A percentile compares a stretch with the other conserved stretches of the same genome.
Conservation (phyloP, 2,113 vertebrate species). For the Embiotoca jacksoni region DNA sequence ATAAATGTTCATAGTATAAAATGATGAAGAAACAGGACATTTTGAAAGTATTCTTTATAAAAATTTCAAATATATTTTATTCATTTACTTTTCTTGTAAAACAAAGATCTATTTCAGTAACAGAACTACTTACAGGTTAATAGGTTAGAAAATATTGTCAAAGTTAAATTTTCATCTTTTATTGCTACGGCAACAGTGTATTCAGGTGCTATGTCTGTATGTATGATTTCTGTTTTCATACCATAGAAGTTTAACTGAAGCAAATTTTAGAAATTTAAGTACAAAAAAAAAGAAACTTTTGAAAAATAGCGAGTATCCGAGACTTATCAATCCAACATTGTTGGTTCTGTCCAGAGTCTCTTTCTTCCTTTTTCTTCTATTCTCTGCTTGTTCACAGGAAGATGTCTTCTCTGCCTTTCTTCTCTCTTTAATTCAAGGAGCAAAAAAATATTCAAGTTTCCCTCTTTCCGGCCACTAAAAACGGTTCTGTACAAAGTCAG, state of each 20-base stretch:
- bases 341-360: conserved; percentile 77
- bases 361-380: conserved; percentile 56
- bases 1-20: neutral
- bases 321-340: conserved; percentile 67
- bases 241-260: conserved; percentile 73
- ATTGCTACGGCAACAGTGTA: conserved; percentile 75
- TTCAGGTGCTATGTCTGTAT: conserved; percentile 72
- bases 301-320: conserved; percentile 63
- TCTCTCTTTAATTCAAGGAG: conserved; percentile 50
- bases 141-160: conserved; percentile 72
- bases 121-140: conserved; percentile 79
- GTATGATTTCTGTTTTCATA: conserved; percentile 74
- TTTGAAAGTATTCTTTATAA: conserved; percentile 68
- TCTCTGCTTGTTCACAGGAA: conserved; percentile 43
- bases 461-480: conserved; percentile 61
- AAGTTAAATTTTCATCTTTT: conserved; percentile 65
- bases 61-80: conserved; percentile 84
- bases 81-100: conserved; percentile 76
- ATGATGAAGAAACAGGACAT: conserved; percentile 37
- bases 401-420: conserved; percentile 33
- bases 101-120: conserved; percentile 78
- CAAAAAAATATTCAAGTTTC: conserved; percentile 67
- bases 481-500: conserved; percentile 74
- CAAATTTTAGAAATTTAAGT: conserved; percentile 66
- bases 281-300: conserved; percentile 66